These are phyloP conservation scores for Larimichthys crocea DNA, from an alignment of 2,113 vertebrate genomes.

Conservation along the genomic window DNA sequence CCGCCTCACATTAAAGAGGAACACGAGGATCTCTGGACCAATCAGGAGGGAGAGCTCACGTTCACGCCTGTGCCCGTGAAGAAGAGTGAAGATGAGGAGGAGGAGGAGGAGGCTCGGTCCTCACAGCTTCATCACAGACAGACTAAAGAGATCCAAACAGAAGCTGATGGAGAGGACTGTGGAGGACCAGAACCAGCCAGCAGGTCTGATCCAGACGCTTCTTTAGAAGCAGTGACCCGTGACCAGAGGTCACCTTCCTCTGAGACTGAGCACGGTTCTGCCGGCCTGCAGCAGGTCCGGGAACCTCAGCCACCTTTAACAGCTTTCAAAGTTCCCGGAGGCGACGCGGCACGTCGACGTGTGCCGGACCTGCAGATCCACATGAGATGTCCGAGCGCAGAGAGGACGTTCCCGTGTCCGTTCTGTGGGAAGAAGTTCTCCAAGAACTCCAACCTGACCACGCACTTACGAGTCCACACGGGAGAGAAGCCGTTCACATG, in stretches of 20 bases:
- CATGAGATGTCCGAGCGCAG: background rate
- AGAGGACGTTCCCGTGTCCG: background rate
- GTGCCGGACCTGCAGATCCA: background rate
- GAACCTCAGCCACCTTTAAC: background rate
- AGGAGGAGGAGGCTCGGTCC: background rate
- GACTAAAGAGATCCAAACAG: background rate
- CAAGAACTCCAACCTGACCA: background rate
- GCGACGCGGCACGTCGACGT: background rate
- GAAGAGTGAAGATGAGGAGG: background rate
- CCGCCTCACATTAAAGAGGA: no score
- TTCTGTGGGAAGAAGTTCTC: constrained; percentile 6
- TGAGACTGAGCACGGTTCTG: background rate
- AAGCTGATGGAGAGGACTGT: background rate
- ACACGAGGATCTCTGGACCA: no score
- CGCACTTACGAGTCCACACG: background rate
- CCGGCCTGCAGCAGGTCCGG: background rate
- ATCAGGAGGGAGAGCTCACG: no score
- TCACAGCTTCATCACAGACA: background rate
- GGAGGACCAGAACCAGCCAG: background rate
- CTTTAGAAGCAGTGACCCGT: background rate
- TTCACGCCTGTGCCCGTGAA: no score
- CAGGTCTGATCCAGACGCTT: no score
- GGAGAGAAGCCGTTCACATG: constrained; percentile 19
- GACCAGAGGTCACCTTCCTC: background rate
- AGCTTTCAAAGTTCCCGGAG: background rate